Percentiles rank a stretch among this genome's conserved stretches.
phyloP scores from a whole-genome alignment of 2,888 invertebrate genomes.

The Watsonalla cultraria region DNA sequence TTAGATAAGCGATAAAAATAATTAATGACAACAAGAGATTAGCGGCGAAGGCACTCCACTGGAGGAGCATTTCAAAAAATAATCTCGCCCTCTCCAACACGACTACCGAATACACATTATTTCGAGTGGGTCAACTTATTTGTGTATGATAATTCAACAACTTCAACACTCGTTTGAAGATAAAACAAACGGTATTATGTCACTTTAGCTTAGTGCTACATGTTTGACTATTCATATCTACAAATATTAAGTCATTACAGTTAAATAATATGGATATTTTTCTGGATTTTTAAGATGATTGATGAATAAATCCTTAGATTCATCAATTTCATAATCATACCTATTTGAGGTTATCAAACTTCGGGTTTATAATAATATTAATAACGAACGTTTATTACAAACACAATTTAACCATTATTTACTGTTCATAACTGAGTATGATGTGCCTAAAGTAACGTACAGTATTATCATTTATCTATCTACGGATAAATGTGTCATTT shows the following conservation, averaged over 20 bases:
- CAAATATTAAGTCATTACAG: too few species aligned
- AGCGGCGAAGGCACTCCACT: slow-evolving; percentile 70
- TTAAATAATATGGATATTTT: too few species aligned
- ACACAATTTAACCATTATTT: neutral
- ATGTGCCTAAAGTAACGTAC: slow-evolving; percentile 3
- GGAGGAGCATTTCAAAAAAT: slow-evolving; percentile 76
- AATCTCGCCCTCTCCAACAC: slow-evolving; percentile 71
- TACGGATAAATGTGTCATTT: slow-evolving; percentile 32
- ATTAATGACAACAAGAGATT: slow-evolving; percentile 76
- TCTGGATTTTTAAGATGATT: too few species aligned
- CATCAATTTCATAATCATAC: too few species aligned
- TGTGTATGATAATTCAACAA: slow-evolving; percentile 56
- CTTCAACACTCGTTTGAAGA: slow-evolving; percentile 22
- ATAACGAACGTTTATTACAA: too few species aligned
- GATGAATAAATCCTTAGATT: too few species aligned
- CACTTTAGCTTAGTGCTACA: slow-evolving; percentile 1
- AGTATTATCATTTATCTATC: slow-evolving; percentile 42
- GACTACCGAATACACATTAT: slow-evolving; percentile 66
- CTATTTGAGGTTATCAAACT: too few species aligned
- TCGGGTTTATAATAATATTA: too few species aligned
- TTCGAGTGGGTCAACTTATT: slow-evolving; percentile 72
- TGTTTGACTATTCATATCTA: too few species aligned
- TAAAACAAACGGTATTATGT: slow-evolving; percentile 14
- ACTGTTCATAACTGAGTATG: neutral
- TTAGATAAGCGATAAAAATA: slow-evolving; percentile 77